Conservation (phyloP, 1,140 invertebrate genomes). For the Eriosoma lanigerum region DNA sequence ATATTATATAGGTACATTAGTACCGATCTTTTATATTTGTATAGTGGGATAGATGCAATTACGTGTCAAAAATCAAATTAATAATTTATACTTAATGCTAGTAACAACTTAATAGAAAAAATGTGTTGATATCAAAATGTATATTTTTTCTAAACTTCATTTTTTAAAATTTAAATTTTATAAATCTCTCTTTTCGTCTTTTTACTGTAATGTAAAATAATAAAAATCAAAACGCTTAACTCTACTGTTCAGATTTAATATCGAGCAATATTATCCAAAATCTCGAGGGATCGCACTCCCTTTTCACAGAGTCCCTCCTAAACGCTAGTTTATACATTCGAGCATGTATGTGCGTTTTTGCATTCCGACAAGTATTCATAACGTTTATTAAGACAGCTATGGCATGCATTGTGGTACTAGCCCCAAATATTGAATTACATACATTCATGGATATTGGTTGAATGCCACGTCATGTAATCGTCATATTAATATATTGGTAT, state of each 20-base stretch:
- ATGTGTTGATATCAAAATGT: too few relatives aligned
- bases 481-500: neutral
- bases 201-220: neutral
- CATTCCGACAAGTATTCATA: conserved; percentile 25
- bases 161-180: too few relatives aligned
- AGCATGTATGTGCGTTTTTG: neutral
- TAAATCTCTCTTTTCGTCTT: neutral
- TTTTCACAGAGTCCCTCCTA: neutral
- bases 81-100: too few relatives aligned
- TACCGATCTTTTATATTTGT: too few relatives aligned
- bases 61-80: too few relatives aligned
- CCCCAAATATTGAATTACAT: conserved; percentile 11
- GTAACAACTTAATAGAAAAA: too few relatives aligned
- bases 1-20: too few relatives aligned
- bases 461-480: neutral
- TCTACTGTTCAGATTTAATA: conserved; percentile 27
- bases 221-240: conserved; percentile 11
- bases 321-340: neutral
- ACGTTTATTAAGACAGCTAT: conserved; percentile 19
- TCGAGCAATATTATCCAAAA: conserved; percentile 8
- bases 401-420: neutral
- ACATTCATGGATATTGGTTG: neutral
- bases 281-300: neutral
- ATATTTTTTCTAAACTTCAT: too few relatives aligned
- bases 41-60: too few relatives aligned